These are phyloP conservation scores for Betta splendens DNA, from an alignment of 2,797 vertebrate species.

Conservation along the genomic window DNA sequence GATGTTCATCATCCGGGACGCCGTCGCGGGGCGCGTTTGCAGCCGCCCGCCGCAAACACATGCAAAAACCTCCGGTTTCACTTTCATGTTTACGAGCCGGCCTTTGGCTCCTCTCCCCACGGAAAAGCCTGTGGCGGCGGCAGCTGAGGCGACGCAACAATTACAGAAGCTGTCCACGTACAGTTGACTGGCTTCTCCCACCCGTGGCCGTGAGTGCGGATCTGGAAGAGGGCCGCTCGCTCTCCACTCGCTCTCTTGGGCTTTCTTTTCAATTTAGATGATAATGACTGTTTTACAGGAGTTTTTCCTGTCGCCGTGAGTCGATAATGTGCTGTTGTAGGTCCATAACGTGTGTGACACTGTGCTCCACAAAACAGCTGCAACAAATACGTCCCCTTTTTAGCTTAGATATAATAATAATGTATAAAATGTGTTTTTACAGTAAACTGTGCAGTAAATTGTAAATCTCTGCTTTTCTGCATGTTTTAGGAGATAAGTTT, in stretches of 20 bases:
- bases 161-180: constrained; percentile 47
- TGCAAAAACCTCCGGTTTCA: constrained; percentile 46
- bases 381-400: no score
- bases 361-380: no score
- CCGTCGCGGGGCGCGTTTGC: constrained; percentile 19
- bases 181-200: constrained; percentile 44
- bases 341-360: no score
- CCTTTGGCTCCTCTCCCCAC: constrained; percentile 55
- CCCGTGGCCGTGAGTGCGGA: constrained; percentile 26
- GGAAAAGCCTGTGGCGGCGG: constrained; percentile 42
- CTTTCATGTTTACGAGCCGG: constrained; percentile 63
- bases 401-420: no score
- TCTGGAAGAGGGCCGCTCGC: constrained; percentile 9
- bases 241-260: constrained; percentile 33
- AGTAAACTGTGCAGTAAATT: no score
- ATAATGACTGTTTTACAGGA: not conserved
- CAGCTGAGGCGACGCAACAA: constrained; percentile 46
- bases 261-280: constrained; percentile 15
- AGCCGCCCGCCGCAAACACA: constrained; percentile 27
- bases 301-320: constrained; percentile 5
- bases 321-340: constrained; percentile 3
- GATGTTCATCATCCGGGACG: constrained; percentile 13
- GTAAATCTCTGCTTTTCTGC: no score
- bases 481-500: no score
- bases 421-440: no score